Conservation (phyloP, 1,140 invertebrate genomes). For the Colletes gigas region DNA sequence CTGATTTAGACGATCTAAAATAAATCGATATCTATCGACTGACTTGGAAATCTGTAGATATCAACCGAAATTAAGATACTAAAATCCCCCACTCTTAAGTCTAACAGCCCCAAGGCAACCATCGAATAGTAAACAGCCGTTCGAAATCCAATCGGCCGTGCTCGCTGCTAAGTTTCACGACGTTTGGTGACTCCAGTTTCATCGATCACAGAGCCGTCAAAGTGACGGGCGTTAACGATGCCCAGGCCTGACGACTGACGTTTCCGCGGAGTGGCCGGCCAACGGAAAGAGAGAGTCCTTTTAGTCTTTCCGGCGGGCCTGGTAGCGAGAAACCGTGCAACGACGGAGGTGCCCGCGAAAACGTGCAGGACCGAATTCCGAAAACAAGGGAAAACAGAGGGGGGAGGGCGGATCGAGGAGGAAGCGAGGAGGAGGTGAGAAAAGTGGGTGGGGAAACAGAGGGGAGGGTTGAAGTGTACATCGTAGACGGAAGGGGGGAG, state of each 20-base stretch:
- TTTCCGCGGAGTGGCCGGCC: not conserved
- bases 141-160: not conserved
- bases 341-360: not conserved
- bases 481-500: not conserved
- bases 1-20: no score
- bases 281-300: not conserved
- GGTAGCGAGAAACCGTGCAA: no score
- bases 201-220: constrained; percentile 12
- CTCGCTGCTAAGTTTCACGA: constrained; percentile 14
- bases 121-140: not conserved
- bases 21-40: no score
- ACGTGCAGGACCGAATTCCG: not conserved
- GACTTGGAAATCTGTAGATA: no score
- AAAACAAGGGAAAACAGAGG: not conserved
- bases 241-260: not conserved
- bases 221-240: constrained; percentile 2
- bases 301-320: no score
- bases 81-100: not conserved
- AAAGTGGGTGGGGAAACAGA: constrained; percentile 6
- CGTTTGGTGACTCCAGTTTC: not conserved
- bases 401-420: no score
- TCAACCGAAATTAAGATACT: no score
- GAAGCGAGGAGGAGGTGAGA: not conserved
- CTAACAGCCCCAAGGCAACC: not conserved
- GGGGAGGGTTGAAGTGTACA: not conserved